Conservation (phyloP, 35 echinoderm and acorn worm species). For the Holothuria glaberrima region DNA sequence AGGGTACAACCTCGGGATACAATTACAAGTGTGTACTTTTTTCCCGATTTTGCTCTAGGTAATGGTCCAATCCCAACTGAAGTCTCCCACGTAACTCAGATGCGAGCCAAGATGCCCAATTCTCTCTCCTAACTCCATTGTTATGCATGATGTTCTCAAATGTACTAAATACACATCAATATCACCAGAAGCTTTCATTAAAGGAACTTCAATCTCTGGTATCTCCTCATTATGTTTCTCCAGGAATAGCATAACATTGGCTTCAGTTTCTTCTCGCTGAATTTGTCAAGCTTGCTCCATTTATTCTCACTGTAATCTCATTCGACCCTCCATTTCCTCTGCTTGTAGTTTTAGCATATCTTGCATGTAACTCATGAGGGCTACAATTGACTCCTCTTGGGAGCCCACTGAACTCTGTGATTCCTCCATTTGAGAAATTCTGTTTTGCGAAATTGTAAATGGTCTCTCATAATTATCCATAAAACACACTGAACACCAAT, state of each 20-base stretch:
- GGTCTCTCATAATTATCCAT: too few relatives aligned
- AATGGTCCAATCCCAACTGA: neutral
- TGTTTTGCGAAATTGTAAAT: too few relatives aligned
- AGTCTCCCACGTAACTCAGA: slow-evolving; percentile 23
- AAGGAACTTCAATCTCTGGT: neutral
- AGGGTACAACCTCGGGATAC: slow-evolving; percentile 19
- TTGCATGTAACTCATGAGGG: neutral
- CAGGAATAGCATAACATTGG: neutral
- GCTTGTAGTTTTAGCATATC: neutral
- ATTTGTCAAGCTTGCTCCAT: slow-evolving; percentile 5
- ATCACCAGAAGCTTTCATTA: neutral
- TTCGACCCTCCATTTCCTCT: neutral
- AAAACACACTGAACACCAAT: too few relatives aligned
- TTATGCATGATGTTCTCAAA: slow-evolving; percentile 4
- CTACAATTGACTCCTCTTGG: neutral
- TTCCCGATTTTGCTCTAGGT: slow-evolving; percentile 22
- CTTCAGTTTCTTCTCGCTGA: slow-evolving; percentile 4
- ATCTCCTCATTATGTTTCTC: neutral
- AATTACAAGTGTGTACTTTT: slow-evolving; percentile 18
- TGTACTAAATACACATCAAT: slow-evolving; percentile 26
- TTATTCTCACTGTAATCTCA: neutral
- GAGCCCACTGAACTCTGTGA: neutral
- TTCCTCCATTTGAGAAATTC: too few relatives aligned
- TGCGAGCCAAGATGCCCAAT: slow-evolving; percentile 15
- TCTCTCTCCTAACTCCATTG: neutral